Conservation (phyloP, 2,797 vertebrate species). For the Gadopsis bispinosus region DNA sequence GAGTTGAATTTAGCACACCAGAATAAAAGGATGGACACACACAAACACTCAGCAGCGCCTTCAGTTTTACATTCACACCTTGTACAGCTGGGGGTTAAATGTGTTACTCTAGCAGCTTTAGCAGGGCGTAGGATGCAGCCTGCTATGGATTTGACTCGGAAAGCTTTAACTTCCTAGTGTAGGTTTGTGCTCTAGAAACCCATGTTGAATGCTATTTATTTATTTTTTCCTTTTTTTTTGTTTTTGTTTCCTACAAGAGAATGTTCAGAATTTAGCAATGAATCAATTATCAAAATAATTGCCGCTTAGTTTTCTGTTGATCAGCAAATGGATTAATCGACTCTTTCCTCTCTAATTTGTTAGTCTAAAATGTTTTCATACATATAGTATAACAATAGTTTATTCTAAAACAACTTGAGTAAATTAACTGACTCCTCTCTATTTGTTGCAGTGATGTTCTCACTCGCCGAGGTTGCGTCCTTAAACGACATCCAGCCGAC, state of each 20-base stretch:
- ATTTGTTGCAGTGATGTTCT: constrained; percentile 94
- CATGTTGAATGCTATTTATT: neutral
- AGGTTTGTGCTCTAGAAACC: neutral
- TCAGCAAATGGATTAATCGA: neutral
- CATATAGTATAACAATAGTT: neutral
- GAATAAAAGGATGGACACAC: constrained; percentile 10
- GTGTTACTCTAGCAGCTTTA: constrained; percentile 19
- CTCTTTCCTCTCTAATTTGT: neutral
- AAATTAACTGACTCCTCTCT: constrained; percentile 58
- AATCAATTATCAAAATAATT: neutral
- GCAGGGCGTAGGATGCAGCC: neutral
- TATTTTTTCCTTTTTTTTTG: neutral
- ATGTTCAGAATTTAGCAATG: too few species aligned
- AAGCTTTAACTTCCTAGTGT: neutral
- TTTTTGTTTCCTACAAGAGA: neutral
- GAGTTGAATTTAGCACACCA: neutral
- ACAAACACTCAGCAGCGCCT: neutral
- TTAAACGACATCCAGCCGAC: constrained; percentile 98
- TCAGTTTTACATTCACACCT: constrained; percentile 38
- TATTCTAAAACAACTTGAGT: neutral
- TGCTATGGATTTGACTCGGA: constrained; percentile 1
- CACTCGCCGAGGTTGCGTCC: constrained; percentile 98
- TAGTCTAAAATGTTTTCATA: neutral
- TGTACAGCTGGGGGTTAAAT: neutral
- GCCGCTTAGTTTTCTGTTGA: neutral